Conservation (phyloP, 2,888 invertebrate genomes). For the Alcis repandata region DNA sequence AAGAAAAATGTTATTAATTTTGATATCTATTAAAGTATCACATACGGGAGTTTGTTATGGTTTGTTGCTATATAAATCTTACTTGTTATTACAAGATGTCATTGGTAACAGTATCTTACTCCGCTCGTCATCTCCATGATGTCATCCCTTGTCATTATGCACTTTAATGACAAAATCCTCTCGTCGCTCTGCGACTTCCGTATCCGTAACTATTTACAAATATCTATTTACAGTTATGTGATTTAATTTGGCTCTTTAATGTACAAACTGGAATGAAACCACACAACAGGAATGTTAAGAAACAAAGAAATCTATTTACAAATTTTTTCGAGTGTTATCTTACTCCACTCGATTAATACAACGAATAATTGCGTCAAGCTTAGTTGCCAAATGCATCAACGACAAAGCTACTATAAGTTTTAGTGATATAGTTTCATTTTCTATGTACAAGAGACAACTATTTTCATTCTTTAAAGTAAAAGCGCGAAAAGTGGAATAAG, state of each 20-base stretch:
- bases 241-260: constrained; percentile 75
- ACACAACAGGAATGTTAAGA: constrained; percentile 82
- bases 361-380: constrained; percentile 75
- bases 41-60: constrained; percentile 54
- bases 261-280: constrained; percentile 80
- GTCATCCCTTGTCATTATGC: constrained; percentile 60
- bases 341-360: constrained; percentile 54
- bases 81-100: constrained; percentile 58
- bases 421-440: constrained; percentile 65
- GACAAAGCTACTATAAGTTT: constrained; percentile 70
- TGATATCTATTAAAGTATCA: constrained; percentile 55
- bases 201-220: constrained; percentile 81
- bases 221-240: constrained; percentile 80
- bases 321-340: constrained; percentile 53
- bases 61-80: constrained; percentile 50
- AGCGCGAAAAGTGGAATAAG: constrained; percentile 70
- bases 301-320: constrained; percentile 75
- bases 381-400: constrained; percentile 69
- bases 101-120: constrained; percentile 75
- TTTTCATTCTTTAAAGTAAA: constrained; percentile 65
- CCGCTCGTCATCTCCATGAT: constrained; percentile 65
- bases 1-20: constrained; percentile 47
- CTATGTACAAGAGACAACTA: constrained; percentile 72
- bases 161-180: constrained; percentile 59
- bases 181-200: constrained; percentile 80